phyloP scores from a whole-genome alignment of 35 echinoderm and acorn worm genomes.

The Acanthaster planci region DNA sequence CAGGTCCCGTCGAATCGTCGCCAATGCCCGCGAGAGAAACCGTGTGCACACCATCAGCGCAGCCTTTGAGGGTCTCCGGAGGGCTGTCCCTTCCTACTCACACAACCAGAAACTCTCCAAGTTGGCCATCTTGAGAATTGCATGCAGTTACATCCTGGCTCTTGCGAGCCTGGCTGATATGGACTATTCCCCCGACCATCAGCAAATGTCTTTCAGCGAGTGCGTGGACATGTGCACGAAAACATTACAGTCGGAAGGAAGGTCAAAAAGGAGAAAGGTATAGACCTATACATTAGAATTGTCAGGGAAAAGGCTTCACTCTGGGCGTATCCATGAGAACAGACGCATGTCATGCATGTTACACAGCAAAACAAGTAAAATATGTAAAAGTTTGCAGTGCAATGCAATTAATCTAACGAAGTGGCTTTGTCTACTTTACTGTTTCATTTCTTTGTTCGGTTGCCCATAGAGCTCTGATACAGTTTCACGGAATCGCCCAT shows the following conservation, averaged over 20 bases:
- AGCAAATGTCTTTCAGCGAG: constrained; percentile 76
- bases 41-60: constrained; percentile 97
- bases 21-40: constrained; percentile 91
- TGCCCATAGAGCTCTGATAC: too few species aligned
- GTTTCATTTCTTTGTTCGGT: too few species aligned
- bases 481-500: too few species aligned
- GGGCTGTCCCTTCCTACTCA: constrained; percentile 98
- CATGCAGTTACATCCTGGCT: constrained; percentile 97
- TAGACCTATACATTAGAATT: too few species aligned
- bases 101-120: constrained; percentile 99
- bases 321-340: too few species aligned
- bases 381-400: too few species aligned
- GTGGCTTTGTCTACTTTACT: too few species aligned
- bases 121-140: constrained; percentile 91
- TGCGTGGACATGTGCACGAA: constrained; percentile 93
- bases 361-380: too few species aligned
- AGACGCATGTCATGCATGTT: too few species aligned
- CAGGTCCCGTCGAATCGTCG: constrained; percentile 85
- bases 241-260: constrained; percentile 89
- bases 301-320: too few species aligned
- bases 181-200: constrained; percentile 74
- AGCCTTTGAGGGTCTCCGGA: constrained; percentile 92
- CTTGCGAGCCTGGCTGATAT: constrained; percentile 86
- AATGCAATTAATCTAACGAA: too few species aligned
- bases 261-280: constrained; percentile 95